Conservation (phyloP, 2,113 vertebrate species). For the Lophius piscatorius region DNA sequence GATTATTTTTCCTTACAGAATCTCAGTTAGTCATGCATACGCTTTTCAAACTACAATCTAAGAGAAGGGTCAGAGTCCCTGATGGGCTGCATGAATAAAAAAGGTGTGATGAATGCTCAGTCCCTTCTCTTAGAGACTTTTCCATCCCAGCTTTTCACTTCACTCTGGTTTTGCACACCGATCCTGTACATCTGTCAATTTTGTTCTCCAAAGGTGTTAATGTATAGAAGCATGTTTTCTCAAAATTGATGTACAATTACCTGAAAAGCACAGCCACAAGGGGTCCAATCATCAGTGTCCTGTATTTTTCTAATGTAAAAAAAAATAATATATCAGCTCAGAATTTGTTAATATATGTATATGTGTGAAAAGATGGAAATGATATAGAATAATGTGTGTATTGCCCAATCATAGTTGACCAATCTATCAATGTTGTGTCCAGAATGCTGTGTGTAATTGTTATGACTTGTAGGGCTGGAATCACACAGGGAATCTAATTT, state of each 20-base stretch:
- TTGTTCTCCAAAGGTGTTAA: slow-evolving; percentile 67
- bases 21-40: slow-evolving; percentile 25
- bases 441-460: slow-evolving; percentile 63
- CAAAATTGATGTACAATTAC: slow-evolving; percentile 72
- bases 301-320: slow-evolving; percentile 82
- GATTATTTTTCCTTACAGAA: slow-evolving; percentile 26
- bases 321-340: slow-evolving; percentile 57
- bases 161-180: slow-evolving; percentile 59
- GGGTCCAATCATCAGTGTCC: slow-evolving; percentile 77
- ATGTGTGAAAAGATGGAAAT: slow-evolving; percentile 76
- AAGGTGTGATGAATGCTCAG: slow-evolving; percentile 60
- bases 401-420: slow-evolving; percentile 69
- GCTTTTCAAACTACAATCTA: slow-evolving; percentile 12
- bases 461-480: slow-evolving; percentile 49
- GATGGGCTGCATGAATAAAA: slow-evolving; percentile 35
- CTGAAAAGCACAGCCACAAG: slow-evolving; percentile 77
- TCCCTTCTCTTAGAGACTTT: slow-evolving; percentile 38
- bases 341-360: slow-evolving; percentile 76
- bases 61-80: slow-evolving; percentile 32
- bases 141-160: slow-evolving; percentile 38
- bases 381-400: slow-evolving; percentile 68
- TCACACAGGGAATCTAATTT: slow-evolving; percentile 46
- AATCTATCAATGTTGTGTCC: slow-evolving; percentile 70
- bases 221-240: slow-evolving; percentile 80
- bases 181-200: slow-evolving; percentile 65